Evolutionary conservation across 1,140 invertebrate species (phyloP).

Genomic region (Drosophila arizonae): DNA sequence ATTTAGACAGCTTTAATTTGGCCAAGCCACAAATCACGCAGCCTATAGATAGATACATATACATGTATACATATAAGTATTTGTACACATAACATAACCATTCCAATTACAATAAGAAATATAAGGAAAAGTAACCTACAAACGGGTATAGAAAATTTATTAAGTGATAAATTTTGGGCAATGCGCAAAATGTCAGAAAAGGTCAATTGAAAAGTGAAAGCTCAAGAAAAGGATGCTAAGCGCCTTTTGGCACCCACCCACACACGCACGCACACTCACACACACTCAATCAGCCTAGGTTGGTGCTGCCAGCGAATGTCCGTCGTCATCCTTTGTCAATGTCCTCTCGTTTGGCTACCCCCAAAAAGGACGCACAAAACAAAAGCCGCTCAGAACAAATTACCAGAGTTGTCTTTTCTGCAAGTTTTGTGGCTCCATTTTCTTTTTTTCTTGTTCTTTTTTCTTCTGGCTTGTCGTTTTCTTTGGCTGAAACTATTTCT

Average conservation of each 20-base stretch:
- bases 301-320: slow-evolving; percentile 56
- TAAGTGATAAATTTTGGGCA: slow-evolving; percentile 78
- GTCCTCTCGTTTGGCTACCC: slow-evolving; percentile 19
- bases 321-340: slow-evolving; percentile 49
- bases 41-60: slow-evolving; percentile 2
- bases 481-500: slow-evolving; percentile 34
- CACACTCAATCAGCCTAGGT: slow-evolving; percentile 61
- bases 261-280: slow-evolving; percentile 16
- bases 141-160: slow-evolving; percentile 59
- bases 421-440: slow-evolving; percentile 54
- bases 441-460: not conserved
- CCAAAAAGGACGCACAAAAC: slow-evolving; percentile 68
- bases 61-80: slow-evolving; percentile 23
- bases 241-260: slow-evolving; percentile 57
- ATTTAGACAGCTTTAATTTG: slow-evolving; percentile 50
- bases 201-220: slow-evolving; percentile 79
- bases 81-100: slow-evolving; percentile 25
- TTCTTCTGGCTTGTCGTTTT: slow-evolving; percentile 18
- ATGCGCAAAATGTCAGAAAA: slow-evolving; percentile 72
- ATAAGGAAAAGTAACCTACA: slow-evolving; percentile 8
- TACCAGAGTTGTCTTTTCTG: slow-evolving; percentile 76
- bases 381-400: slow-evolving; percentile 80
- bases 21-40: slow-evolving; percentile 43
- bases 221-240: slow-evolving; percentile 65
- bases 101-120: slow-evolving; percentile 64